Evolutionary conservation across 1,140 invertebrate genomes (phyloP).

Genomic region (Drosophila cardini): DNA sequence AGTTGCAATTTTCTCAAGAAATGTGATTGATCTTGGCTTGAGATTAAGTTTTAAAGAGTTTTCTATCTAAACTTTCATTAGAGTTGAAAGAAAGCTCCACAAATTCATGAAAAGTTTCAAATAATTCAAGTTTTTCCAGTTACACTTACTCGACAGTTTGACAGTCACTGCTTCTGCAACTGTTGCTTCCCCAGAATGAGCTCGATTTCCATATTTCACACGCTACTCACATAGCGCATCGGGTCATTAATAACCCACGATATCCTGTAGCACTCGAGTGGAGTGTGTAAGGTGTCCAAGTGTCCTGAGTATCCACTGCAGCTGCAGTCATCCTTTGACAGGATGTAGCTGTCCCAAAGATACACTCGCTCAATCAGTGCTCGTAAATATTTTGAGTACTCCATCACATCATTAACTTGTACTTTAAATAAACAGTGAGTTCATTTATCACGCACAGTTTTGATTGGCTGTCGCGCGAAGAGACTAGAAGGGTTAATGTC

Average conservation of each 20-base stretch:
- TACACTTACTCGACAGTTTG: too few relatives aligned
- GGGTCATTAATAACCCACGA: constrained; percentile 49
- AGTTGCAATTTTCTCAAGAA: background rate
- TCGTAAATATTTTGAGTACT: constrained; percentile 51
- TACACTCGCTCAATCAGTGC: background rate
- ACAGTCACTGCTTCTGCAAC: background rate
- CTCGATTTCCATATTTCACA: constrained; percentile 48
- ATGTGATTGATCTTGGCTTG: background rate
- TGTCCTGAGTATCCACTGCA: constrained; percentile 31
- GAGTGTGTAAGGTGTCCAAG: constrained; percentile 40
- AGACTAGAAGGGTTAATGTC: constrained; percentile 48
- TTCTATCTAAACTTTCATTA: background rate
- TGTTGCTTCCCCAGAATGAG: background rate
- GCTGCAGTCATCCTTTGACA: constrained; percentile 53
- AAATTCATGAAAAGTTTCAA: too few relatives aligned
- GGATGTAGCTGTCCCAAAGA: constrained; percentile 13
- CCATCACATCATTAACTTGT: constrained; percentile 25
- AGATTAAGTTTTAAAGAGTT: background rate
- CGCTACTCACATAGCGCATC: constrained; percentile 38
- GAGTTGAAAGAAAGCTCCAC: background rate
- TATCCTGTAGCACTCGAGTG: constrained; percentile 42
- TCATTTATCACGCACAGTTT: constrained; percentile 36
- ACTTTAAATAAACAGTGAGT: constrained; percentile 19
- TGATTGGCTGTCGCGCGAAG: constrained; percentile 36
- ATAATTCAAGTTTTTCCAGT: too few relatives aligned